These are phyloP conservation scores for Drosophila conformis DNA, from an alignment of 2,888 invertebrate species.

Conservation along the genomic window DNA sequence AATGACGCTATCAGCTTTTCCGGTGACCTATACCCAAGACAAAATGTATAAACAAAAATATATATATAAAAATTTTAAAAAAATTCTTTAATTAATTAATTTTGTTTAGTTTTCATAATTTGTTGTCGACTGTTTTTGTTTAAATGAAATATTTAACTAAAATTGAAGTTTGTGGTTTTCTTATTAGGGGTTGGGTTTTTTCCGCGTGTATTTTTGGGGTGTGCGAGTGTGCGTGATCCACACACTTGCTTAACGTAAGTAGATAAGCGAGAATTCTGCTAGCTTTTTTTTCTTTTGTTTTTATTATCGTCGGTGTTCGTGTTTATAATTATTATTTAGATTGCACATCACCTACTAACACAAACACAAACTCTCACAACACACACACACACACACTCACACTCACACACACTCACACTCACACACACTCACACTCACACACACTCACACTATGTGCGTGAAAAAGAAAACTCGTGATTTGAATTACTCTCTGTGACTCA, in stretches of 20 bases:
- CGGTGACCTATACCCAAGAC: constrained; percentile 74
- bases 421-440: constrained; percentile 3
- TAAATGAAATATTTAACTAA: too few species aligned
- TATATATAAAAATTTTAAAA: too few species aligned
- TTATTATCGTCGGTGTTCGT: constrained; percentile 53
- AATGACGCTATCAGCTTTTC: constrained; percentile 87
- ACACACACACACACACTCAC: background rate
- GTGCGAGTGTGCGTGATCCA: constrained; percentile 8
- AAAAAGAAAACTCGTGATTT: constrained; percentile 44
- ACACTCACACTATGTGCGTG: constrained; percentile 10
- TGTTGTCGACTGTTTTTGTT: background rate
- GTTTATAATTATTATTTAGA: constrained; percentile 59
- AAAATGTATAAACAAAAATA: constrained; percentile 7
- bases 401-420: constrained; percentile 8
- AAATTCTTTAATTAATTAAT: too few species aligned
- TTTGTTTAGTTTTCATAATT: background rate
- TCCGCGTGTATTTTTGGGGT: background rate
- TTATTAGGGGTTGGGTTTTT: constrained; percentile 11
- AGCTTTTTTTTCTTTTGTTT: constrained; percentile 48
- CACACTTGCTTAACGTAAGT: constrained; percentile 28
- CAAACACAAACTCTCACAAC: constrained; percentile 10
- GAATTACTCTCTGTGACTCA: constrained; percentile 22
- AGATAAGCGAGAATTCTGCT: constrained; percentile 44
- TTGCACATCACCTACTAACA: constrained; percentile 32
- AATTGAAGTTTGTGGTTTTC: background rate